Percentiles rank a stretch among this genome's conserved stretches.
Evolutionary conservation across 30 jellyfish, hydroid and myxozoan species (phyloP).

Genomic region (Aurelia aurita complex sp. Pacific): DNA sequence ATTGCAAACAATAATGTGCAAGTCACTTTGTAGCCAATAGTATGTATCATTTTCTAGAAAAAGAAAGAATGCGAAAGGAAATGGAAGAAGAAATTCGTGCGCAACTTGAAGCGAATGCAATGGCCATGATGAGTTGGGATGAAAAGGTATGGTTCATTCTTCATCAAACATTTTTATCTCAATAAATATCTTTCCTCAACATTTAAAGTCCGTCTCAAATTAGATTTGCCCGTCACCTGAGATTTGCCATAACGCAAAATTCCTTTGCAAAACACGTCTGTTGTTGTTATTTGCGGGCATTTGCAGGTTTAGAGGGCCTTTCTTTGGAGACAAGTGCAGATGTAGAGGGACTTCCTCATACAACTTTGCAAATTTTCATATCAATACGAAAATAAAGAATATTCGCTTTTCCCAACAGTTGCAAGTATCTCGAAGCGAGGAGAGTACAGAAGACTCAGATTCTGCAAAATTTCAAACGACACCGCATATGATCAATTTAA

Average conservation of each 20-base stretch:
- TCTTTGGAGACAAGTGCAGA: too few relatives aligned
- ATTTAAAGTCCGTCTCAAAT: background rate
- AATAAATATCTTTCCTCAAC: too few relatives aligned
- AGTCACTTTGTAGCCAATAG: too few relatives aligned
- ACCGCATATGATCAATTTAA: slow-evolving; percentile 87
- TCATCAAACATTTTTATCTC: background rate
- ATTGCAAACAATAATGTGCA: too few relatives aligned
- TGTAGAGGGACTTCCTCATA: too few relatives aligned
- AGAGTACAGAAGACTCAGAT: slow-evolving; percentile 41
- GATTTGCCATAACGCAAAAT: too few relatives aligned
- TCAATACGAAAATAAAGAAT: too few relatives aligned
- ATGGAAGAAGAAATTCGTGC: slow-evolving; percentile 99
- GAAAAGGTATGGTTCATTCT: slow-evolving; percentile 68
- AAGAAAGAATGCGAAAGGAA: slow-evolving; percentile 81
- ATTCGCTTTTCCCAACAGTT: slow-evolving; percentile 29
- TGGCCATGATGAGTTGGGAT: slow-evolving; percentile 99
- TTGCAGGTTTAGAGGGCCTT: too few relatives aligned
- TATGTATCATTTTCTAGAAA: slow-evolving; percentile 43
- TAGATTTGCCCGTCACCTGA: too few relatives aligned
- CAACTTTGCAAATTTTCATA: too few relatives aligned
- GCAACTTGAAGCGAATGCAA: slow-evolving; percentile 93
- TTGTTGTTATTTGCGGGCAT: too few relatives aligned
- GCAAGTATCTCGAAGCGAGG: slow-evolving; percentile 87
- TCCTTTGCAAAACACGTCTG: too few relatives aligned
- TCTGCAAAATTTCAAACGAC: slow-evolving; percentile 65